Evolutionary conservation across 1,140 invertebrate genomes (phyloP), one percentile per base, ranked within the genome.

Genomic region (Macrosteles quadrilineatus): DNA sequence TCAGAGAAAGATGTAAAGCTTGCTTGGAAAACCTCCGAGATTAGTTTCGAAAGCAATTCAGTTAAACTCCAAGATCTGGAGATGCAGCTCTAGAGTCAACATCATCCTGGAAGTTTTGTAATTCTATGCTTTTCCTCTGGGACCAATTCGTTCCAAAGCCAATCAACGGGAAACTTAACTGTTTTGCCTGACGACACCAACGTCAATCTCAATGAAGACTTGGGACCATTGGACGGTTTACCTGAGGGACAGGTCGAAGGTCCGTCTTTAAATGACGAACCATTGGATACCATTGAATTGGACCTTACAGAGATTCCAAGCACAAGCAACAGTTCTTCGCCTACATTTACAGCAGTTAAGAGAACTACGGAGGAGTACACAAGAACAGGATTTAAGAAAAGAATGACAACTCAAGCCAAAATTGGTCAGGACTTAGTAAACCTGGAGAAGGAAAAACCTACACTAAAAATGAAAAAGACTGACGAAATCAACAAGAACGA

Each of bases 371-470:
- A 62, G 2, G 21, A 62, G 4, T 21, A 23, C n/a, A 62, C 57
- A 12, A 21, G 3, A 62, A 62, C 57, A 23, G 4, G 21, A 1
- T 62, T 6, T 14, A 62, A 62, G 17, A 43, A 43, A 17, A 43
- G 36, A 43, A 9, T 43, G 12, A 62, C 57, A 62, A 62, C 57
- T 62, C 57, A 62, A 62, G 57, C 57, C 21, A 62, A 40, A 68
- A 40, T 64, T 69, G 0, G 36, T 71, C 57, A 62, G 27, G 57
- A 62, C 17, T 23, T 43, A 43, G 36, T 43, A 43, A 43, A 62
- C 64, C 69, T 40, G 63, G 68, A 29, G 64, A 75, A 14, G 31
- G 73, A 23, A 67, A 36, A 29, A 73, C 72, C 68, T 67, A 47
- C 0, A 73, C 72, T 69, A 32, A 69, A 53, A 30, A 50, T 6